Percentiles rank a stretch among this genome's conserved stretches.
phyloP scores from a whole-genome alignment of 2,113 vertebrate genomes.

The Rallus limicola region DNA sequence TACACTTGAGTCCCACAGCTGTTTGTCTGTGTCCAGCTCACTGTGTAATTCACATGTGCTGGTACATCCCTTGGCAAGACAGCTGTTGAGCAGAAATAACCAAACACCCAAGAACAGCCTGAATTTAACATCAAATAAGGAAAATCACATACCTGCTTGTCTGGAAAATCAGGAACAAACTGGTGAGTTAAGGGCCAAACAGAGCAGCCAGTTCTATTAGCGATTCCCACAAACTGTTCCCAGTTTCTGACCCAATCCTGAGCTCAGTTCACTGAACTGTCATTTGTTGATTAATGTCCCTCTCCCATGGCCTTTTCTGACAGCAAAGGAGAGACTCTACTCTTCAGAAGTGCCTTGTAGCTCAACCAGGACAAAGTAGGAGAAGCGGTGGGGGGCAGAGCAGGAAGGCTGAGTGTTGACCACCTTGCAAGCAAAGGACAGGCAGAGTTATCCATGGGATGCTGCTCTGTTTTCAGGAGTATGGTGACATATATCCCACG shows the following conservation, averaged over 20 bases:
- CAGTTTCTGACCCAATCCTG: background rate
- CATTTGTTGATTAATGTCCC: background rate
- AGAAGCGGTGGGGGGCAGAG: background rate
- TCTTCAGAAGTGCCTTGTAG: background rate
- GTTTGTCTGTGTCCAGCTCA: background rate
- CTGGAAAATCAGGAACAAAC: background rate
- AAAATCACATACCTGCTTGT: background rate
- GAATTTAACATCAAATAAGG: background rate
- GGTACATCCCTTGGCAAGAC: background rate
- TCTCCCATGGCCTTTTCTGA: background rate
- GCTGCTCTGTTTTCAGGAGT: background rate
- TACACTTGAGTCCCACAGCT: background rate
- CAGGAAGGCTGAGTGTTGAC: background rate
- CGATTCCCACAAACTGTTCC: background rate
- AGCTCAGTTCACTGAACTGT: background rate
- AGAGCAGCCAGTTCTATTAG: background rate
- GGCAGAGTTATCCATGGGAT: background rate
- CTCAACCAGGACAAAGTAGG: background rate
- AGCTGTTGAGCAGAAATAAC: background rate
- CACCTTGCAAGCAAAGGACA: background rate
- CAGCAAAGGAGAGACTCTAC: background rate
- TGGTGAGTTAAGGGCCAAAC: background rate
- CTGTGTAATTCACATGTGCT: accelerated
- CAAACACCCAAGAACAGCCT: background rate
- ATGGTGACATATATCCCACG: background rate